These are phyloP conservation scores for Nesoenas mayeri DNA, from an alignment of 2,113 vertebrate species.

Conservation along the genomic window DNA sequence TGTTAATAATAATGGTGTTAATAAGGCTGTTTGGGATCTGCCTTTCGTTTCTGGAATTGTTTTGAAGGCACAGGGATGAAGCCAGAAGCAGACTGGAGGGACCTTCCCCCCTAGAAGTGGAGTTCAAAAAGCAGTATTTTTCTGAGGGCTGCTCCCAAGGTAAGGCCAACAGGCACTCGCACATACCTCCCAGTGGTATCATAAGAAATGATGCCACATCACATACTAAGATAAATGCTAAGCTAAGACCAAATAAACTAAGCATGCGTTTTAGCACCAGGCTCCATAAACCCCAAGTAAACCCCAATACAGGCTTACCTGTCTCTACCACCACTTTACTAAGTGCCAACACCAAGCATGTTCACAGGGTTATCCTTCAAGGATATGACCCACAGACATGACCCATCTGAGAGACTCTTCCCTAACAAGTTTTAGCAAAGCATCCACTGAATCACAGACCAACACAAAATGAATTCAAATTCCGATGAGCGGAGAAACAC, in stretches of 20 bases:
- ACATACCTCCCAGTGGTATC: not conserved
- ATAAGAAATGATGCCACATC: not conserved
- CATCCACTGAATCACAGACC: not conserved
- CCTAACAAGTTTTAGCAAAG: not conserved
- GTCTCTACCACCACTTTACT: not conserved
- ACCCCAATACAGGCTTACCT: not conserved
- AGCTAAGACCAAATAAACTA: not conserved
- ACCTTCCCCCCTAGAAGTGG: not conserved
- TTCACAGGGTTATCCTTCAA: not conserved
- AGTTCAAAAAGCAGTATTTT: not conserved
- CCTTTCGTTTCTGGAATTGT: not conserved
- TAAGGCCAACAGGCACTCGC: not conserved
- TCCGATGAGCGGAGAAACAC: not conserved
- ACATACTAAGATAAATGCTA: not conserved
- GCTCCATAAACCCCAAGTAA: not conserved
- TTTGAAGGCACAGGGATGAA: not conserved
- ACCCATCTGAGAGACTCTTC: not conserved
- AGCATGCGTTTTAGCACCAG: not conserved
- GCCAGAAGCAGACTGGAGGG: not conserved
- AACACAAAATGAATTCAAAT: not conserved
- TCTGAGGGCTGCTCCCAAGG: not conserved
- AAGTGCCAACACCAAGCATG: not conserved
- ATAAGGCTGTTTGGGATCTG: not conserved
- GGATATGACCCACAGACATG: not conserved
- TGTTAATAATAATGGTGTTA: not conserved